Evolutionary conservation across 2,797 vertebrate genomes (phyloP), one percentile per base, ranked within the genome.

Genomic region (Iguana delicatissima): DNA sequence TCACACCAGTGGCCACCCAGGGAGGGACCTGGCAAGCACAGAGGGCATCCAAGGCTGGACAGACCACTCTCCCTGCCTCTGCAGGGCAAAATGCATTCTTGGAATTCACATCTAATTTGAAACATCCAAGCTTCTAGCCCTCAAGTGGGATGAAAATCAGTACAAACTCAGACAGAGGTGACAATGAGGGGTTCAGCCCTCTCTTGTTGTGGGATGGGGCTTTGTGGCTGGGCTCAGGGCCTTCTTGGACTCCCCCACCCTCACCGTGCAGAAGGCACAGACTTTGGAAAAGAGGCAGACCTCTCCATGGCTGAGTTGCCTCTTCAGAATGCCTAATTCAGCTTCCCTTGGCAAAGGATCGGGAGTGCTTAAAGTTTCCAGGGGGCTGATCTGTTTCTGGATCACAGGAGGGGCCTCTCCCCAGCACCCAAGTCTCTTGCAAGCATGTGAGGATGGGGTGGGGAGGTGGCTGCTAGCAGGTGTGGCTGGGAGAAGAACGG

Each of bases 21-120:
- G 67, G 67, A 69, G 29, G 26, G 29, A 22, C n/a, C 20, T 24
- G 20, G 10, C 74, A n/a, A 16, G 26, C 24, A 9, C 38, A 46
- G 38, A 50, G 14, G n/a, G 24, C n/a, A 77, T 46, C 3, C 32
- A 73, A 52, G 52, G 52, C 52, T 12, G 52, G 84, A 20, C n/a
- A 74, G 1, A 1, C 10, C 16, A 1, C 1, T 3, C 5, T 26
- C 52, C 35, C 4, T 16, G n/a, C 2, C 38, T 29, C 13, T 24
- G 9, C 9, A n/a, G 18, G 18, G 35, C 18, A 35, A 38, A 26
- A 59, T 9, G 20, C 20, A 76, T 32, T 18, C 12, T 55, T 50
- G 32, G 69, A 85, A 57, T 73, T 26, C 32, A n/a, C 55, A 24
- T 74, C 24, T 26, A 10, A 16, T 20, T 20, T n/a, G 22, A 38